These are phyloP conservation scores for Lucifuga dentata DNA, from an alignment of 2,113 vertebrate species.

Conservation along the genomic window DNA sequence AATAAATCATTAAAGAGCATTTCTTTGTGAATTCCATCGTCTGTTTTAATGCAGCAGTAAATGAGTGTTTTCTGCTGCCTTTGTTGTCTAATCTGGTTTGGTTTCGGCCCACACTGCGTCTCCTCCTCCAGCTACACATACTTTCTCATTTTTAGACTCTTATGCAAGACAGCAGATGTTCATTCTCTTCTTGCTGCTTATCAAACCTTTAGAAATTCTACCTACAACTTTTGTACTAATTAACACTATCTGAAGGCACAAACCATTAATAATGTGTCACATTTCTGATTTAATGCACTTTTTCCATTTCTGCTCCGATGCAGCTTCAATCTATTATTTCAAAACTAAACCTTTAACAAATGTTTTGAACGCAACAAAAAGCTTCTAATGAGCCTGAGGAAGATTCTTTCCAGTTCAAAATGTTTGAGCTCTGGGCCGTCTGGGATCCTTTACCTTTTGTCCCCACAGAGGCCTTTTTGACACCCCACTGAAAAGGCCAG, in stretches of 20 bases:
- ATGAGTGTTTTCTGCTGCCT: slow-evolving; percentile 44
- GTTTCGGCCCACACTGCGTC: slow-evolving; percentile 42
- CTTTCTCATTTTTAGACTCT: slow-evolving; percentile 31
- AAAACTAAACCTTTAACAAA: too few relatives aligned
- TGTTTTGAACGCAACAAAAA: too few relatives aligned
- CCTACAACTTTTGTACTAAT: slow-evolving; percentile 35
- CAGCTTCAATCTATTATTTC: too few relatives aligned
- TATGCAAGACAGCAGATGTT: slow-evolving; percentile 15
- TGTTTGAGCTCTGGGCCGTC: too few relatives aligned
- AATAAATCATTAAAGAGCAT: slow-evolving; percentile 52
- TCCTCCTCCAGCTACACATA: slow-evolving; percentile 47
- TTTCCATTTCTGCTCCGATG: too few relatives aligned
- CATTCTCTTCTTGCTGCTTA: slow-evolving; percentile 23
- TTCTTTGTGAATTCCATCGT: slow-evolving; percentile 51
- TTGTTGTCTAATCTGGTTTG: slow-evolving; percentile 64
- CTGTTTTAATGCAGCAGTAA: slow-evolving; percentile 57
- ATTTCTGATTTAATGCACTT: too few relatives aligned
- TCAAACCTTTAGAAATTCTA: slow-evolving; percentile 10
- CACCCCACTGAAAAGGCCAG: too few relatives aligned
- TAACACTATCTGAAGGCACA: slow-evolving; percentile 17
- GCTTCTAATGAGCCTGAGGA: too few relatives aligned
- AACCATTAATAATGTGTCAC: slow-evolving; percentile 10
- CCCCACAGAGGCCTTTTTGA: too few relatives aligned
- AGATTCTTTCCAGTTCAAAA: too few relatives aligned
- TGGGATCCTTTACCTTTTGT: too few relatives aligned